Conservation (phyloP, 2,113 vertebrate genomes). For the Dromiciops gliroides region DNA sequence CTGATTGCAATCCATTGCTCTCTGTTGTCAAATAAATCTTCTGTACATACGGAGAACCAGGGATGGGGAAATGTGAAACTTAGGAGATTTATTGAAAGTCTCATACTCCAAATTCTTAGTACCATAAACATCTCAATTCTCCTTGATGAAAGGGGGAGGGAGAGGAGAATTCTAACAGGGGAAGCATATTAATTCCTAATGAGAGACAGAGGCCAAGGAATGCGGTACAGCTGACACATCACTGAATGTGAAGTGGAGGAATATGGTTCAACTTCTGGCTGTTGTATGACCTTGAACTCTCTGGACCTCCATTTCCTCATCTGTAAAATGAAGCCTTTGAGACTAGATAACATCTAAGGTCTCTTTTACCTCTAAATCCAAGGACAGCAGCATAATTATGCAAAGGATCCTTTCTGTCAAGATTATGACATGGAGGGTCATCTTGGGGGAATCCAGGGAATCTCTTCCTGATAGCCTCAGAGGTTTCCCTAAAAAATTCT, state of each 20-base stretch:
- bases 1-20: conserved; percentile 72
- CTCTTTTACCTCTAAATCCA: not conserved
- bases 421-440: not conserved
- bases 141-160: not conserved
- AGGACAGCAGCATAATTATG: not conserved
- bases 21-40: conserved; percentile 58
- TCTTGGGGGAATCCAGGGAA: not conserved
- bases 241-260: not conserved
- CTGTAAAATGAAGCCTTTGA: not conserved
- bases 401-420: not conserved
- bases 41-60: not conserved
- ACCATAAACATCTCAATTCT: not conserved
- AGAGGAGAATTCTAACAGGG: not conserved
- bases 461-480: not conserved
- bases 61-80: conserved; percentile 37
- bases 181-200: conserved; percentile 4
- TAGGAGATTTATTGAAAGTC: conserved; percentile 31
- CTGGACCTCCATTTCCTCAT: not conserved
- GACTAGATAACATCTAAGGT: not conserved
- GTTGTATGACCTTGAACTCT: not conserved
- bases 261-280: not conserved
- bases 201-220: not conserved
- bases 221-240: not conserved
- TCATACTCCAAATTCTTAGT: not conserved
- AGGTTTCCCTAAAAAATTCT: not conserved